These are phyloP conservation scores for Erannis defoliaria DNA, from an alignment of 2,888 invertebrate species.

Conservation along the genomic window DNA sequence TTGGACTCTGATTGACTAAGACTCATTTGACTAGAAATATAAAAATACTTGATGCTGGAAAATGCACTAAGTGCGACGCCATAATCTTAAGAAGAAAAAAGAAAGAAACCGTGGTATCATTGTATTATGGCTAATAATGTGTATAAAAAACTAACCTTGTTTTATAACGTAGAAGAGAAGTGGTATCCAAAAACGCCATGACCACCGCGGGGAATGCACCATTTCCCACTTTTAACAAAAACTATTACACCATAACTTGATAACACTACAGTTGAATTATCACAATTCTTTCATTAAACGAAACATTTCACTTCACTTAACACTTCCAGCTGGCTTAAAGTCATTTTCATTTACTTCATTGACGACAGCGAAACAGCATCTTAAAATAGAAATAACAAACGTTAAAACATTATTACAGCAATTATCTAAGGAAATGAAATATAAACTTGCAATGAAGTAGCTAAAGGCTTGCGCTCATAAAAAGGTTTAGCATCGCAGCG, in stretches of 20 bases:
- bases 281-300: constrained; percentile 56
- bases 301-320: constrained; percentile 49
- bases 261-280: constrained; percentile 48
- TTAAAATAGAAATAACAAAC: constrained; percentile 2
- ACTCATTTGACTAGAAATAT: too few relatives aligned
- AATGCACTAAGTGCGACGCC: too few relatives aligned
- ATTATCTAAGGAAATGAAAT: too few relatives aligned
- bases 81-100: too few relatives aligned
- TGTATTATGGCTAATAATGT: too few relatives aligned
- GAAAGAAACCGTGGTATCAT: too few relatives aligned
- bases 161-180: constrained; percentile 60
- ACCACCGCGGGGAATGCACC: constrained; percentile 60
- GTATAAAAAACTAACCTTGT: constrained; percentile 62
- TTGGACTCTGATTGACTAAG: too few relatives aligned
- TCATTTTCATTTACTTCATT: constrained; percentile 41
- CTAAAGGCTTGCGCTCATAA: too few relatives aligned
- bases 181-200: constrained; percentile 62
- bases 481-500: too few relatives aligned
- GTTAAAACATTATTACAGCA: not conserved
- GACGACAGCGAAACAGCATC: constrained; percentile 39
- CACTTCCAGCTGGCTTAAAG: constrained; percentile 37
- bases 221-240: constrained; percentile 62
- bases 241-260: constrained; percentile 62
- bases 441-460: too few relatives aligned
- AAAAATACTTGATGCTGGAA: too few relatives aligned